A percentile compares a stretch with the other conserved stretches of the same genome.
phyloP scores from a whole-genome alignment of 2,797 vertebrate species.

The Danio aesculapii region DNA sequence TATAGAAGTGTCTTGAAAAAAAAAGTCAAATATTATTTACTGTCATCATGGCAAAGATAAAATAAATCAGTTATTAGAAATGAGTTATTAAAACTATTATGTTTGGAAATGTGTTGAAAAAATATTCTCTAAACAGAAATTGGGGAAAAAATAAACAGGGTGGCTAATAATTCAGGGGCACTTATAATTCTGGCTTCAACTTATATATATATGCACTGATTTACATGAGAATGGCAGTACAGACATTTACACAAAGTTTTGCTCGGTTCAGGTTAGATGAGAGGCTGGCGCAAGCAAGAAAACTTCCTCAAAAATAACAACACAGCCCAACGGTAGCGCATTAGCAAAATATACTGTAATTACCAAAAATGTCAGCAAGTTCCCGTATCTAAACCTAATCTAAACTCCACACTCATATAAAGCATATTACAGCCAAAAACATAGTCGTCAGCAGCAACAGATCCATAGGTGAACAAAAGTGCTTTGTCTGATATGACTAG shows the following conservation, averaged over 20 bases:
- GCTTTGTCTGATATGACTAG: conserved; percentile 44
- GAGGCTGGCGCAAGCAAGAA: not conserved
- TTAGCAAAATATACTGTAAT: conserved; percentile 43
- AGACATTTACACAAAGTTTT: not conserved
- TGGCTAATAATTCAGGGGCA: too few species aligned
- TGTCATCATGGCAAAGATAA: too few species aligned
- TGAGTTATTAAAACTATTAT: too few species aligned
- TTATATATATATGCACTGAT: too few species aligned
- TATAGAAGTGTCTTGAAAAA: too few species aligned
- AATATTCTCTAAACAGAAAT: too few species aligned
- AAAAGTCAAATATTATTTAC: too few species aligned
- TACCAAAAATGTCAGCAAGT: conserved; percentile 45
- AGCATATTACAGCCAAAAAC: conserved; percentile 39
- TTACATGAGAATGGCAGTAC: conserved; percentile 1
- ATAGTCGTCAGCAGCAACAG: conserved; percentile 47
- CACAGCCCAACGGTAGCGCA: conserved; percentile 6
- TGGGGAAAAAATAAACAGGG: too few species aligned
- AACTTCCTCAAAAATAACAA: conserved; percentile 19
- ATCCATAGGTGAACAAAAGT: conserved; percentile 48
- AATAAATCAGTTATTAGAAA: too few species aligned
- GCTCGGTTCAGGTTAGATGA: not conserved
- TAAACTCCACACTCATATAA: conserved; percentile 40
- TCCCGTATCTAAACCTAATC: conserved; percentile 35
- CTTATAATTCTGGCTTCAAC: too few species aligned
- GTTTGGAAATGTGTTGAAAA: too few species aligned